Conservation (phyloP, 2,888 invertebrate genomes). For the Drosophila nr. perissopoda region DNA sequence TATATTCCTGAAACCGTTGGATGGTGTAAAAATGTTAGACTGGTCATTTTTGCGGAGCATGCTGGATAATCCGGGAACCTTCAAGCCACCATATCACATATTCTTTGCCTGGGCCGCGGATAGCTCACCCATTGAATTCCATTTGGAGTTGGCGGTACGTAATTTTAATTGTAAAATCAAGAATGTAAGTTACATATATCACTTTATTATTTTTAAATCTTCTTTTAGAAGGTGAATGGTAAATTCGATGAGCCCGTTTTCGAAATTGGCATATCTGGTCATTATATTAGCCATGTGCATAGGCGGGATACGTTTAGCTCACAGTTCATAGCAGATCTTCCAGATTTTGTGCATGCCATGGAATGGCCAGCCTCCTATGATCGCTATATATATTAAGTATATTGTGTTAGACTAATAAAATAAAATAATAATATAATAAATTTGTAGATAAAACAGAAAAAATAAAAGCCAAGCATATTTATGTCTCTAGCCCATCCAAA, state of each 20-base stretch:
- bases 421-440: slow-evolving; percentile 11
- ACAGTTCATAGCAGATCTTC: slow-evolving; percentile 85
- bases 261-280: slow-evolving; percentile 85
- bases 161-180: too few species aligned
- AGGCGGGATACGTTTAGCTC: slow-evolving; percentile 84
- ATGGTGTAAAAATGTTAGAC: slow-evolving; percentile 64
- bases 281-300: slow-evolving; percentile 85
- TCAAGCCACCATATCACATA: slow-evolving; percentile 76
- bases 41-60: slow-evolving; percentile 79
- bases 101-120: slow-evolving; percentile 75
- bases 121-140: slow-evolving; percentile 71
- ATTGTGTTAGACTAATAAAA: background rate
- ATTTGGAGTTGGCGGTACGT: slow-evolving; percentile 71
- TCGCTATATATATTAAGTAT: slow-evolving; percentile 75
- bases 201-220: background rate
- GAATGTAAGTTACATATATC: background rate
- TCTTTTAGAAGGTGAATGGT: slow-evolving; percentile 57
- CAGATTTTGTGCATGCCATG: slow-evolving; percentile 86
- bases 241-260: slow-evolving; percentile 67
- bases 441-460: background rate
- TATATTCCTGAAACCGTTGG: slow-evolving; percentile 73
- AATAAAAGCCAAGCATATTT: background rate
- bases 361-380: slow-evolving; percentile 86
- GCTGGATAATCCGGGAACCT: slow-evolving; percentile 62
- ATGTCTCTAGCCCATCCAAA: background rate